Evolutionary conservation across 1,140 invertebrate species (phyloP).

Genomic region (Hestina assimilis): DNA sequence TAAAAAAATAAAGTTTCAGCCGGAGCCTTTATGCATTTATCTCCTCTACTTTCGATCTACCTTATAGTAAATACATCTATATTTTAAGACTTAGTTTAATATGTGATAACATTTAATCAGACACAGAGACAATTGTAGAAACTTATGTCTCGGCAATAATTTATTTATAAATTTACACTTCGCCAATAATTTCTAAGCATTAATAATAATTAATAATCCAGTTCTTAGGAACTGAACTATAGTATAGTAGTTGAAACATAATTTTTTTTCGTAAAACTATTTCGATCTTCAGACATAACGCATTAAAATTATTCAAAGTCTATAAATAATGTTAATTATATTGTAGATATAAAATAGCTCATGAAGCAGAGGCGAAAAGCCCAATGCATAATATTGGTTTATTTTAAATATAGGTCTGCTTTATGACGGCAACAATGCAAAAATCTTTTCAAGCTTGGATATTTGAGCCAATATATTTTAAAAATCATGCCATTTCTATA

Average conservation of each 20-base stretch:
- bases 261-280: slow-evolving; percentile 28
- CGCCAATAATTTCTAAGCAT: slow-evolving; percentile 56
- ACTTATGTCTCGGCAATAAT: slow-evolving; percentile 54
- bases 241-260: slow-evolving; percentile 4
- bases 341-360: neutral
- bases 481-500: too few species aligned
- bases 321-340: slow-evolving; percentile 8
- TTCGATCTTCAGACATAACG: slow-evolving; percentile 15
- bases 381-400: neutral
- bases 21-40: slow-evolving; percentile 1
- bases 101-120: slow-evolving; percentile 34
- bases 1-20: slow-evolving; percentile 24
- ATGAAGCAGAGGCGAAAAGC: slow-evolving; percentile 4
- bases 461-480: neutral
- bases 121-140: slow-evolving; percentile 49
- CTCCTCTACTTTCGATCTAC: neutral
- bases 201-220: slow-evolving; percentile 40
- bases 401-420: neutral
- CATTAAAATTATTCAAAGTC: slow-evolving; percentile 12
- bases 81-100: slow-evolving; percentile 11
- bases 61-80: slow-evolving; percentile 17
- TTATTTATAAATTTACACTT: slow-evolving; percentile 71
- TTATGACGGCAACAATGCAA: neutral
- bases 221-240: slow-evolving; percentile 49
- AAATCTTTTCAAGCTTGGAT: neutral